Percentiles rank a stretch among this genome's conserved stretches.
phyloP scores from a whole-genome alignment of 1,140 invertebrate genomes.

The Phocides pigmalion region DNA sequence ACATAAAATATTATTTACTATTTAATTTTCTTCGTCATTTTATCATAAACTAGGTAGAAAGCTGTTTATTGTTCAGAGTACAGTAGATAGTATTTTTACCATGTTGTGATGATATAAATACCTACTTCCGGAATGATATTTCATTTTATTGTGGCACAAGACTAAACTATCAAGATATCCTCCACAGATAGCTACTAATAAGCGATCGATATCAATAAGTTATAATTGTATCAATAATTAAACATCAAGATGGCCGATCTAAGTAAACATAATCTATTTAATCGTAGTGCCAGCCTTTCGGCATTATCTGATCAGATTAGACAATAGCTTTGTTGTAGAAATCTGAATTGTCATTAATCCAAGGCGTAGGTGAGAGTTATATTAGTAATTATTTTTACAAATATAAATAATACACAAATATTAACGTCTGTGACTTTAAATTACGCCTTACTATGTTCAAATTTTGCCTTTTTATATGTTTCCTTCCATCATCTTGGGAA shows the following conservation, averaged over 20 bases:
- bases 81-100: no score
- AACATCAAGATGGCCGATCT: background rate
- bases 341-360: background rate
- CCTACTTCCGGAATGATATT: background rate
- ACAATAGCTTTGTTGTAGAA: constrained; percentile 4
- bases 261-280: constrained; percentile 4
- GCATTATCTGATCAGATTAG: constrained; percentile 3
- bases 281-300: background rate
- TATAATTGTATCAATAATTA: constrained; percentile 14
- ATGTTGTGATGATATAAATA: background rate
- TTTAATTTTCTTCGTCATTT: no score
- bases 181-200: constrained; percentile 7
- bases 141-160: background rate
- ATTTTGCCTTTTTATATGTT: no score
- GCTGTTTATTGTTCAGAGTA: no score
- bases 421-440: no score
- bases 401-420: no score
- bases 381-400: no score
- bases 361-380: background rate
- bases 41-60: no score
- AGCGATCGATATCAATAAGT: background rate
- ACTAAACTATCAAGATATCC: constrained; percentile 3
- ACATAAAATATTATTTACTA: no score
- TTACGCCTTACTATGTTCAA: no score
- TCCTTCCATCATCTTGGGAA: no score